Base-by-base conservation (phyloP, 2,113 vertebrate genomes). In the Electrona antarctica region DNA sequence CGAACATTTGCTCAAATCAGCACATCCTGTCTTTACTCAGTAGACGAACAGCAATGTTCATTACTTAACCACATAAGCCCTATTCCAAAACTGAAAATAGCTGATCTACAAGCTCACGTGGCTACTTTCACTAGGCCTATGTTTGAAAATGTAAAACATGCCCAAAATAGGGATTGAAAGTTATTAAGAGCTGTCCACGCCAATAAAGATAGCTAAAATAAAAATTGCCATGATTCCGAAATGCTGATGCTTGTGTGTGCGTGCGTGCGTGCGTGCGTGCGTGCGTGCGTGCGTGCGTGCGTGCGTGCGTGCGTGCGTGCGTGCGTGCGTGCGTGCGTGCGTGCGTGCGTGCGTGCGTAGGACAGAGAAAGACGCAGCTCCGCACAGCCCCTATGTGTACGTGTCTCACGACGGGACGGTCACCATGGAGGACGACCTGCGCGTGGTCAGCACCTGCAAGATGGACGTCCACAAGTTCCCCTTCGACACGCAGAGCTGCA, bases 401-500 rank as follows among this genome's bases (percentile, higher is more conserved):
- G 1, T 91, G 14, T 28, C 41, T 14, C 2, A 85, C 4, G 4
- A 87, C 0, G 91, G 91, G 13, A 75, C 0, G 0, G 11, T 91
- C 11, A 0, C 0, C 0, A 46, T 14, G 7, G 89, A 90, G 1
- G 76, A 90, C 0, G 81, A 79, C 59, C 4, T 89, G 11, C 84
- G 52, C 21, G 73, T 89, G 45, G 76, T 91, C 58, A 90, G 84
- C 82, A 88, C 86, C 71, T 92, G 91, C 11, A 64, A 79, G 46
- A 85, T 92, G 87, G 85, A 91, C 7, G 68, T 92, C 47, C 71
- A 92, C 77, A 91, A 91, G 81, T 92, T 92, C 73, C 91, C 91
- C 66, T 91, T 92, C 1, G 91, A 92, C 82, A 90, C 79, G 0
- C 91, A 92, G 82, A 76, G 57, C 11, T 92, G 91, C 60, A 89